Percentiles rank a stretch among this genome's conserved stretches.
phyloP scores from a whole-genome alignment of 2,113 vertebrate species.

The Gavialis gangeticus region DNA sequence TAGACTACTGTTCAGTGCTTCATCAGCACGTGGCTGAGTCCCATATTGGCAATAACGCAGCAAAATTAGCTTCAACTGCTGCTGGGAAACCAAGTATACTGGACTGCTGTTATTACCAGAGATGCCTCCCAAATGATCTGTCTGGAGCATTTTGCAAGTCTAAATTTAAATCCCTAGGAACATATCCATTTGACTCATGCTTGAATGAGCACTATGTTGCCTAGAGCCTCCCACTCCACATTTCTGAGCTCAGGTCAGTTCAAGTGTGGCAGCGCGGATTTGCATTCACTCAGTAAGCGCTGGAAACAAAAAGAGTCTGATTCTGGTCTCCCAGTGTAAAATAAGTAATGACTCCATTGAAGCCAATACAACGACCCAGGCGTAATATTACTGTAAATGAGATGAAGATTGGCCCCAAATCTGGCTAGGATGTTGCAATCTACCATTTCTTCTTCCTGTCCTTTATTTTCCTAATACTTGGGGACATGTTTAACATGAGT shows the following conservation, averaged over 20 bases:
- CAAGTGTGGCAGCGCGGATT: not conserved
- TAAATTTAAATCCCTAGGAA: not conserved
- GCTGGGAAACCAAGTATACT: not conserved
- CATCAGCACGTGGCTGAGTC: not conserved
- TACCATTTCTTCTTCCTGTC: no score
- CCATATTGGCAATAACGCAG: not conserved
- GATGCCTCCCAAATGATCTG: not conserved
- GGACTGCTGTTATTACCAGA: not conserved
- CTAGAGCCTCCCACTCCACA: not conserved
- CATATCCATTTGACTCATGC: not conserved
- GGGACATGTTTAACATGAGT: no score
- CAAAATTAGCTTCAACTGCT: not conserved
- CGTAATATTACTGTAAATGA: no score
- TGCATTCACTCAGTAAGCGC: no score
- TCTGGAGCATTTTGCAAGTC: not conserved
- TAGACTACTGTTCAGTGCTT: not conserved
- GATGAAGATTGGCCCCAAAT: no score
- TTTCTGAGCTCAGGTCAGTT: not conserved
- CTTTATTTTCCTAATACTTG: no score
- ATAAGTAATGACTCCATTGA: not conserved
- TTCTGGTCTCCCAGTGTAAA: not conserved
- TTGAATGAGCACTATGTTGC: not conserved
- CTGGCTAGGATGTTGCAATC: no score
- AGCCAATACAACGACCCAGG: no score
- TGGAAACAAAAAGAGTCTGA: not conserved